Percentiles rank a stretch among this genome's conserved stretches.
phyloP scores from a whole-genome alignment of 2,113 vertebrate genomes.

The Isurus oxyrinchus region DNA sequence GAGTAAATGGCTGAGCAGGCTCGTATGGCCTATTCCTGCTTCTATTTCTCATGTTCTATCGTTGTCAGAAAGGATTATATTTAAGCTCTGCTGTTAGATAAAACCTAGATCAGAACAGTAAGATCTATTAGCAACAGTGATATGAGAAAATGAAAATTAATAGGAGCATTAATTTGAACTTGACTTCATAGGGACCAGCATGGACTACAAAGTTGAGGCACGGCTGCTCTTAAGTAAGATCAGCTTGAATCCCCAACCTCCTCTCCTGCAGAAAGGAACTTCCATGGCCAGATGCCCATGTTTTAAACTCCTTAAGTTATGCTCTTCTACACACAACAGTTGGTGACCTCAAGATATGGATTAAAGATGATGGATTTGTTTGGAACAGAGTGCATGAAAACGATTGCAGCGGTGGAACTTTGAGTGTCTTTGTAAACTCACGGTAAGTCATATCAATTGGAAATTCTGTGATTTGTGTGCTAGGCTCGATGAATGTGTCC shows the following conservation, averaged over 20 bases:
- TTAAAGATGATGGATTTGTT: not conserved
- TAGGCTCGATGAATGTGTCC: not conserved
- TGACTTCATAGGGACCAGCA: not conserved
- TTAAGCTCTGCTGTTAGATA: not conserved
- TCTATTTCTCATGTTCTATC: too few relatives aligned
- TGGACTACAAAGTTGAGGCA: not conserved
- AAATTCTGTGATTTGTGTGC: not conserved
- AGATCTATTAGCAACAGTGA: not conserved
- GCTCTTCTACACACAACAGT: not conserved
- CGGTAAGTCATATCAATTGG: not conserved
- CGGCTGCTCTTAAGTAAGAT: not conserved
- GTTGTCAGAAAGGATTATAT: too few relatives aligned
- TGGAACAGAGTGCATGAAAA: not conserved
- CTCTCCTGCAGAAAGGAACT: not conserved
- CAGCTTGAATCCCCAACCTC: not conserved
- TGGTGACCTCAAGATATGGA: not conserved
- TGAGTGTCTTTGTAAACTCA: not conserved
- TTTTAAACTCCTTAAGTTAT: not conserved
- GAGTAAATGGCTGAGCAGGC: too few relatives aligned
- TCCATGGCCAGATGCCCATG: not conserved
- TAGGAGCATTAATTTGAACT: not conserved
- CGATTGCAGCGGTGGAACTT: not conserved
- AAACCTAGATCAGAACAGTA: not conserved
- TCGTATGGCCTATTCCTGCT: too few relatives aligned
- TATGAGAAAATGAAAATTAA: not conserved